These are phyloP conservation scores for Sycophila texana DNA, from an alignment of 2,888 invertebrate species.

Conservation along the genomic window DNA sequence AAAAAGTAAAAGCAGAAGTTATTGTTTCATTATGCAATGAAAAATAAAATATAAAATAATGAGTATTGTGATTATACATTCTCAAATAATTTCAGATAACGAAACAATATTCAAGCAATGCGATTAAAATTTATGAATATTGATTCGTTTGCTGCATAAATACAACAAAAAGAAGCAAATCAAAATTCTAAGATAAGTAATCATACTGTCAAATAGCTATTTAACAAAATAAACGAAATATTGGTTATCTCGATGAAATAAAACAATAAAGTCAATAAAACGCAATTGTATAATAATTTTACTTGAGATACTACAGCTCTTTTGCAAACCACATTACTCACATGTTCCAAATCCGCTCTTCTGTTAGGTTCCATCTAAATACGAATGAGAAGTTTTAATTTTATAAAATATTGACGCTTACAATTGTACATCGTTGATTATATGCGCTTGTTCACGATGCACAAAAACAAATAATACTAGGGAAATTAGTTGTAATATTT, in stretches of 20 bases:
- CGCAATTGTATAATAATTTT: constrained; percentile 56
- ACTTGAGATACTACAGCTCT: constrained; percentile 41
- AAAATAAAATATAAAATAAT: constrained; percentile 59
- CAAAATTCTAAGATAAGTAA: constrained; percentile 6
- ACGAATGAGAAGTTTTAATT: constrained; percentile 65
- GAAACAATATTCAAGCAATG: constrained; percentile 52
- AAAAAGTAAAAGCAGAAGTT: constrained; percentile 31
- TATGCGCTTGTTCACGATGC: neutral
- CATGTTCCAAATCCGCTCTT: constrained; percentile 87
- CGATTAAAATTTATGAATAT: constrained; percentile 14
- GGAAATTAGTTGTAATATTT: constrained; percentile 35
- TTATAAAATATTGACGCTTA: constrained; percentile 23
- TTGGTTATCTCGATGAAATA: constrained; percentile 10
- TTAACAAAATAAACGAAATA: neutral
- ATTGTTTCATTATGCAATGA: constrained; percentile 30
- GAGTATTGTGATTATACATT: constrained; percentile 51
- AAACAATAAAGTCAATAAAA: constrained; percentile 47
- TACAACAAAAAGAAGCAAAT: constrained; percentile 32
- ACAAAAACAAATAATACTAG: constrained; percentile 42
- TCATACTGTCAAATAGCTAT: constrained; percentile 4
- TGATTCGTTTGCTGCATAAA: constrained; percentile 21
- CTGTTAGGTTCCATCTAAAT: constrained; percentile 89
- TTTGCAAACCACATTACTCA: constrained; percentile 79
- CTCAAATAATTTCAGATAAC: constrained; percentile 37
- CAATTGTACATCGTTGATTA: neutral